phyloP scores from a whole-genome alignment of 2,888 invertebrate genomes.

The Auanema sp. region DNA sequence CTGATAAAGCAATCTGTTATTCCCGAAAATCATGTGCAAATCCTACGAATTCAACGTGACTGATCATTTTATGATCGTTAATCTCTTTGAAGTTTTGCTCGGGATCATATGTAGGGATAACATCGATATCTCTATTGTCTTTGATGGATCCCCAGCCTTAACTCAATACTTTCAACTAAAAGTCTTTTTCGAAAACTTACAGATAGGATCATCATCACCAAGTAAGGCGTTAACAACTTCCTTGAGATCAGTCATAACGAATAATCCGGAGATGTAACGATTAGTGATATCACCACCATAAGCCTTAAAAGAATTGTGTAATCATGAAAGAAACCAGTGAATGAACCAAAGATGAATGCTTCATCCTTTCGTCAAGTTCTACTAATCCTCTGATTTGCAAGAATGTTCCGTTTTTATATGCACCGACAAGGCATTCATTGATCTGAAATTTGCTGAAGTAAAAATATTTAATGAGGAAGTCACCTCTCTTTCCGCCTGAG shows the following conservation, averaged over 20 bases:
- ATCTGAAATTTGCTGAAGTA: conserved; percentile 27
- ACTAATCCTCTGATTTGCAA: conserved; percentile 37
- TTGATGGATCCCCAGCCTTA: conserved; percentile 32
- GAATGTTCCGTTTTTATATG: conserved; percentile 43
- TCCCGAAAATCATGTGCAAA: no score
- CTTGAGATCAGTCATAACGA: conserved; percentile 42
- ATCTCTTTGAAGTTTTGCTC: conserved; percentile 9
- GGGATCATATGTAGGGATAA: conserved; percentile 27
- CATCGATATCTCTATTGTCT: conserved; percentile 42
- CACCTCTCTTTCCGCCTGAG: conserved; percentile 50
- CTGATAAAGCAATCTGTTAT: no score
- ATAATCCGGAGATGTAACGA: conserved; percentile 38
- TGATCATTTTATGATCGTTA: no score
- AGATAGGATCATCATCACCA: conserved; percentile 43
- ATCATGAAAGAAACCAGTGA: not conserved
- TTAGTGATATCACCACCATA: conserved; percentile 39
- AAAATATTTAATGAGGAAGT: conserved; percentile 3
- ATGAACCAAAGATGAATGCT: conserved; percentile 30
- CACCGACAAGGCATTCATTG: conserved; percentile 32
- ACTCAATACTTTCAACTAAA: not conserved
- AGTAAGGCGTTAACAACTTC: conserved; percentile 34
- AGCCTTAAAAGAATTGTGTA: conserved; percentile 20
- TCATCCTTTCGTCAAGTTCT: conserved; percentile 24
- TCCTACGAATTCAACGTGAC: no score
- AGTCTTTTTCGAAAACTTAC: conserved; percentile 13